A percentile compares a stretch with the other conserved stretches of the same genome.
phyloP scores from a whole-genome alignment of 2,888 invertebrate genomes.

The Chouioia cunea region DNA sequence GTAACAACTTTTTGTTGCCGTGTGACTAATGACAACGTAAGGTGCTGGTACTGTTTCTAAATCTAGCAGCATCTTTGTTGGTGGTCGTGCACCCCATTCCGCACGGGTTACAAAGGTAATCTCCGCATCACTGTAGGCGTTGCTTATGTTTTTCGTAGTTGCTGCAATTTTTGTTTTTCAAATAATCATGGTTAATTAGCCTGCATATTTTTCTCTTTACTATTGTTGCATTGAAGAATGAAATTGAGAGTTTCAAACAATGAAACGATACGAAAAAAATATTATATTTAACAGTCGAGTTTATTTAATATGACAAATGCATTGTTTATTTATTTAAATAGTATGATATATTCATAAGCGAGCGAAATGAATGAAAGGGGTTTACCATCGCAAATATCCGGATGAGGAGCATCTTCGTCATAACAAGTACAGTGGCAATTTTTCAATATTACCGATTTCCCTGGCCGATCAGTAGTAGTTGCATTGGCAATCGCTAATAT shows the following conservation, averaged over 20 bases:
- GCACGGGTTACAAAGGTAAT: conserved; percentile 70
- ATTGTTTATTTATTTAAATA: too few species aligned
- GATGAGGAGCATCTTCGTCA: conserved; percentile 25
- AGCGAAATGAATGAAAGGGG: too few species aligned
- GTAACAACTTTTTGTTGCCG: conserved; percentile 61
- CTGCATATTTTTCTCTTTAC: too few species aligned
- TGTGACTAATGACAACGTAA: conserved; percentile 62
- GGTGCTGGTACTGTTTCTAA: conserved; percentile 47
- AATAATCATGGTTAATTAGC: too few species aligned
- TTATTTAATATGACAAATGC: too few species aligned
- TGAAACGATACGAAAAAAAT: too few species aligned
- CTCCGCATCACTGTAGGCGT: conserved; percentile 53
- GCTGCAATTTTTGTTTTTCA: too few species aligned
- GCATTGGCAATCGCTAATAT: background rate
- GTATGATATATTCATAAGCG: too few species aligned
- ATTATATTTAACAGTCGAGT: too few species aligned
- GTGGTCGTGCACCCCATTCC: conserved; percentile 77
- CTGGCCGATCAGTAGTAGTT: conserved; percentile 2
- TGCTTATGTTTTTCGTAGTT: background rate
- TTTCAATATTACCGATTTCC: conserved; percentile 16
- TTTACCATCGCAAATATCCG: conserved; percentile 25
- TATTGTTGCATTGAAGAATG: too few species aligned
- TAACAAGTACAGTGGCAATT: conserved; percentile 30
- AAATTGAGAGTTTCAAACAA: too few species aligned
- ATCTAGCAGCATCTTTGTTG: conserved; percentile 50